Evolutionary conservation across 1,140 invertebrate species (phyloP).

Genomic region (Caerostris extrusa): DNA sequence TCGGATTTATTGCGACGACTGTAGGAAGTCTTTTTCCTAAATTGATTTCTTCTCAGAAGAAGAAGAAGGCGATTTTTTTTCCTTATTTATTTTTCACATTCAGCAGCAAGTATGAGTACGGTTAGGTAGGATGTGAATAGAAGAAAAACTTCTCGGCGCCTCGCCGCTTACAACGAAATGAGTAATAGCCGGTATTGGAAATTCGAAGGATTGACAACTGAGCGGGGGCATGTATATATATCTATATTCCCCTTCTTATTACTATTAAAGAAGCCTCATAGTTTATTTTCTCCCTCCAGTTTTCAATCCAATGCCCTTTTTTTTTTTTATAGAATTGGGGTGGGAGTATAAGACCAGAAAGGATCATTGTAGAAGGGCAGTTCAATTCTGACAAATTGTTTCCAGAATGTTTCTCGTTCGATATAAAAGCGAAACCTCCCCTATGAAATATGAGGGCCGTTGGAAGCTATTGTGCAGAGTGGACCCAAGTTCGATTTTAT

Average conservation of each 20-base stretch:
- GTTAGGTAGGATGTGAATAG: conserved; percentile 7
- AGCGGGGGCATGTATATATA: neutral
- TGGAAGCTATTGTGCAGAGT: neutral
- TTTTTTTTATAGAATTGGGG: neutral
- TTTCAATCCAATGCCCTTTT: conserved; percentile 47
- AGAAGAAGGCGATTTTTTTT: neutral
- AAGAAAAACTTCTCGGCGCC: conserved; percentile 9
- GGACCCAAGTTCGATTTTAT: neutral
- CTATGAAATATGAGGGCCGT: neutral
- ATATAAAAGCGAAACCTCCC: neutral
- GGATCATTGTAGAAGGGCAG: neutral
- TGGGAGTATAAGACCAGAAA: neutral
- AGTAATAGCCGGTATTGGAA: conserved; percentile 66
- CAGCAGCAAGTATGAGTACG: conserved; percentile 59
- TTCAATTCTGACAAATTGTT: conserved; percentile 9
- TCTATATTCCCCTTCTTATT: conserved; percentile 36
- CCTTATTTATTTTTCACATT: conserved; percentile 73
- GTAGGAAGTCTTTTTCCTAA: conserved; percentile 66
- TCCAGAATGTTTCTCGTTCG: neutral
- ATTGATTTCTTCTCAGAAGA: conserved; percentile 71
- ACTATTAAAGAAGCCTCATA: conserved; percentile 42
- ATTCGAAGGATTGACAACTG: conserved; percentile 61
- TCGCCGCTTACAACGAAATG: conserved; percentile 43
- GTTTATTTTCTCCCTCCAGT: conserved; percentile 36
- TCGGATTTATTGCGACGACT: conserved; percentile 69